Conservation (phyloP, 2,797 vertebrate genomes). For the Danio tinwini region DNA sequence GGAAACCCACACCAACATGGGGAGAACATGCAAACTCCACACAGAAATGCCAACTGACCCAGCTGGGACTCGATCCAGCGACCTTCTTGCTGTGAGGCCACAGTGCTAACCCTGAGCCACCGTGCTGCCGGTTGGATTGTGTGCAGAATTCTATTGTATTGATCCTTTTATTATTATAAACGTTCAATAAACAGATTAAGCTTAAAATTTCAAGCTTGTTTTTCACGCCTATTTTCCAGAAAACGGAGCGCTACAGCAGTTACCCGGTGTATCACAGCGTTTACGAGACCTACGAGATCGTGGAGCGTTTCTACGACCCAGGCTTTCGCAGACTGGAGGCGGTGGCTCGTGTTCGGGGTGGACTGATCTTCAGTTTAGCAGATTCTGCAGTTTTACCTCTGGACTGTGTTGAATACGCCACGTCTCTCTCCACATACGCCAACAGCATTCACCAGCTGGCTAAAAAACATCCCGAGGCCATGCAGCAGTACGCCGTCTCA, state of each 20-base stretch:
- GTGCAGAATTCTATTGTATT: too few relatives aligned
- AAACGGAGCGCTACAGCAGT: slow-evolving; percentile 84
- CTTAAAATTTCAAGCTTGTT: too few relatives aligned
- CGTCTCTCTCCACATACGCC: slow-evolving; percentile 80
- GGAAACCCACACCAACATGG: too few relatives aligned
- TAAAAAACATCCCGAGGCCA: slow-evolving; percentile 73
- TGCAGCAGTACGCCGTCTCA: slow-evolving; percentile 78
- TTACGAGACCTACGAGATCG: slow-evolving; percentile 93
- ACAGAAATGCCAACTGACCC: too few relatives aligned
- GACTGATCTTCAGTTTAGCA: slow-evolving; percentile 86
- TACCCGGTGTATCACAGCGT: slow-evolving; percentile 95
- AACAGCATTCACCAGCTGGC: slow-evolving; percentile 80
- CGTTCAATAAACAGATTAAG: too few relatives aligned
- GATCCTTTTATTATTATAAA: too few relatives aligned
- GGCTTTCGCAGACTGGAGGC: slow-evolving; percentile 85
- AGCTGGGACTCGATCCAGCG: too few relatives aligned
- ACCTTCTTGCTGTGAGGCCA: too few relatives aligned
- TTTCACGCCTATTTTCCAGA: slow-evolving; percentile 70
- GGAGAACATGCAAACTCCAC: too few relatives aligned
- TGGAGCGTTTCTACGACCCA: slow-evolving; percentile 92
- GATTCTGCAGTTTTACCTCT: slow-evolving; percentile 86
- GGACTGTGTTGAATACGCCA: slow-evolving; percentile 85
- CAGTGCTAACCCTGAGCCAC: too few relatives aligned
- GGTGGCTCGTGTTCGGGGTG: slow-evolving; percentile 89
- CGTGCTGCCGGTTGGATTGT: too few relatives aligned